Evolutionary conservation across 2,113 vertebrate genomes (phyloP).

Genomic region (Sterrhoptilus dennistouni): DNA sequence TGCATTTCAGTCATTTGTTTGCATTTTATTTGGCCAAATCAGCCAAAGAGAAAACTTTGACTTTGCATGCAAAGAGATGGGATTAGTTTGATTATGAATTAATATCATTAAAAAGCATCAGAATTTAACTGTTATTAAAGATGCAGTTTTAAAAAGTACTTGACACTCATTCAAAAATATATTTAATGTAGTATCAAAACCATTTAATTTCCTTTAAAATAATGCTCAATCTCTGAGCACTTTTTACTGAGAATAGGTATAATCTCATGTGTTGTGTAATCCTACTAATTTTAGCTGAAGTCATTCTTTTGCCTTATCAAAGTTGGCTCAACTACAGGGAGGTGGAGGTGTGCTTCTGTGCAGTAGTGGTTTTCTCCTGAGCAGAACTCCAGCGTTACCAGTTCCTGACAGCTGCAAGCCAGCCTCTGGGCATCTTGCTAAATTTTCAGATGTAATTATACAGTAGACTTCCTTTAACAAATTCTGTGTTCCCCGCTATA

Average conservation of each 20-base stretch:
- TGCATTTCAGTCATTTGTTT: not conserved
- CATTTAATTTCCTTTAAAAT: not conserved
- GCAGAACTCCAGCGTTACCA: slow-evolving; percentile 68
- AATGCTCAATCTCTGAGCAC: not conserved
- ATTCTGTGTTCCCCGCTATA: slow-evolving; percentile 76
- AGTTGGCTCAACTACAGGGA: not conserved
- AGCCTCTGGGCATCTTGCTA: slow-evolving; percentile 82
- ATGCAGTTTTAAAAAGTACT: not conserved
- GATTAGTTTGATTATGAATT: not conserved
- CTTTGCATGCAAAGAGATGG: not conserved
- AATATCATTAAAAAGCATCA: fast-evolving
- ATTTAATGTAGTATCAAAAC: not conserved
- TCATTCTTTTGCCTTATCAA: slow-evolving; percentile 18
- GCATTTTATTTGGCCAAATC: not conserved
- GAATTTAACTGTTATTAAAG: not conserved
- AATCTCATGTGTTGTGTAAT: not conserved
- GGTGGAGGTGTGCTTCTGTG: slow-evolving; percentile 49
- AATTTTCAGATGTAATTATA: slow-evolving; percentile 84
- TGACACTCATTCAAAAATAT: not conserved
- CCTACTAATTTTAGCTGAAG: not conserved
- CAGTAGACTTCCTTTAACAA: slow-evolving; percentile 83
- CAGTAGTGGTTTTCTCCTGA: slow-evolving; percentile 54
- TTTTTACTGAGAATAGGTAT: not conserved
- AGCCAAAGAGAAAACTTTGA: not conserved
- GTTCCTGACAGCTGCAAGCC: slow-evolving; percentile 80